Base-by-base conservation (phyloP, 2,113 vertebrate species). In the Puffinus mauretanicus region DNA sequence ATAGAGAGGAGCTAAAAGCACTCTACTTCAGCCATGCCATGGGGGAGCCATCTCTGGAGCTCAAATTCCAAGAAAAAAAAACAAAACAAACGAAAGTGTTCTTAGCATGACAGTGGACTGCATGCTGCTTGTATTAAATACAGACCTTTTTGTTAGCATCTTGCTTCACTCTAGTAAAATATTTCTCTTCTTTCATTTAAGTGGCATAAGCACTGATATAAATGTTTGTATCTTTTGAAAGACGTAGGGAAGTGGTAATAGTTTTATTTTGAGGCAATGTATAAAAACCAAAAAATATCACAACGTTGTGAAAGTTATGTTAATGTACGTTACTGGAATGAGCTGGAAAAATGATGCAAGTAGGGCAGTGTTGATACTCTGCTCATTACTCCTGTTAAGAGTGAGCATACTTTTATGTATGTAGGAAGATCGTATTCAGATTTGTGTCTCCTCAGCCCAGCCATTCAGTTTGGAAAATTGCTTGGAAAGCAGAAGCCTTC, bases 281-380 rank as follows among this genome's bases (percentile, higher is more conserved):
- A 30, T 70, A 18, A 30, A 51, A 24, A 20, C 25, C 7, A 21
- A 18, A n/a, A 60, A 51, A 29, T 12, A 81, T 4, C 25, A 27
- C 6, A 22, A 7, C 0, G 1, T 34, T 57, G 29, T 57, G 57
- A 24, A 83, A 51, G 30, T 51, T 61, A n/a, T 0, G 1, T 65
- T 80, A 30, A 66, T 20, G 29, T 46, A 29, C 4, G 3, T 72
- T 61, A 30, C 27, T 49, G n/a, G 57, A 57, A 76, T 24, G 32
- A 86, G 40, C 40, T 79, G 66, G 21, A 46, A 55, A 49, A 75
- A 51, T 2, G 3, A 22, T 65, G 71, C 7, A 30, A 70, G 49
- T 29, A 36, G 32, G 40, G 24, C 55, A 46, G 77, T 12, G 5
- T 55, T 40, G 51, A 27, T 86, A n/a, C n/a, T 65, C 20, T 64